Percentiles rank a stretch among this genome's conserved stretches.
phyloP scores from a whole-genome alignment of 2,113 vertebrate genomes.

The Rhagologus leucostigma region DNA sequence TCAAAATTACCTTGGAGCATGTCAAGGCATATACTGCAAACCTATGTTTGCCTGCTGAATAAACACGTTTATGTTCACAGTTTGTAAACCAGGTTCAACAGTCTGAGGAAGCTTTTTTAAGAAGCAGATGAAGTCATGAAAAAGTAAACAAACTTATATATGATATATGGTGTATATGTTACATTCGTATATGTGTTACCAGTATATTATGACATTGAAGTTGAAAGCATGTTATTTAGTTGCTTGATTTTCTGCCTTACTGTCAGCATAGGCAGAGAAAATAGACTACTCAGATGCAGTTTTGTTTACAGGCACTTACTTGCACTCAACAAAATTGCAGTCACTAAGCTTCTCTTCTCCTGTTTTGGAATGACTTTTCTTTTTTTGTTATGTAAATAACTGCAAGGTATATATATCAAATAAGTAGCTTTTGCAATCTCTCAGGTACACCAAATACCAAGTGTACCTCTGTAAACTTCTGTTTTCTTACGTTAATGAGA shows the following conservation, averaged over 20 bases:
- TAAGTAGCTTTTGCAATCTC: background rate
- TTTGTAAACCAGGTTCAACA: background rate
- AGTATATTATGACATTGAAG: background rate
- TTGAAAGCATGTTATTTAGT: background rate
- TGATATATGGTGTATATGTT: background rate
- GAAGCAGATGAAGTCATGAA: background rate
- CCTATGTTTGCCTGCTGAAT: background rate
- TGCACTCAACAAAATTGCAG: background rate
- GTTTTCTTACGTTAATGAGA: background rate
- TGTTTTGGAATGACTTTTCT: background rate
- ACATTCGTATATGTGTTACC: background rate
- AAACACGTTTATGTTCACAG: background rate
- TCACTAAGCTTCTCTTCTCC: background rate
- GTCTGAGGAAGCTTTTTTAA: background rate
- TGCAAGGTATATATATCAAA: background rate
- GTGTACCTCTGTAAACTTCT: background rate
- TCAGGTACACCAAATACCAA: background rate
- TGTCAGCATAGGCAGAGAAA: background rate
- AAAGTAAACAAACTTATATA: background rate
- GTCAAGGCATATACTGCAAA: background rate
- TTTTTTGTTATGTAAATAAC: conserved; percentile 23
- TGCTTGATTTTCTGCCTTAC: background rate
- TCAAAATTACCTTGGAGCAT: background rate
- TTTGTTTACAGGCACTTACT: conserved; percentile 3
- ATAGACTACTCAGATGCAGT: background rate